Percentiles rank a stretch among this genome's conserved stretches.
Evolutionary conservation across 2,797 vertebrate genomes (phyloP).

Genomic region (Acanthiza pusilla): DNA sequence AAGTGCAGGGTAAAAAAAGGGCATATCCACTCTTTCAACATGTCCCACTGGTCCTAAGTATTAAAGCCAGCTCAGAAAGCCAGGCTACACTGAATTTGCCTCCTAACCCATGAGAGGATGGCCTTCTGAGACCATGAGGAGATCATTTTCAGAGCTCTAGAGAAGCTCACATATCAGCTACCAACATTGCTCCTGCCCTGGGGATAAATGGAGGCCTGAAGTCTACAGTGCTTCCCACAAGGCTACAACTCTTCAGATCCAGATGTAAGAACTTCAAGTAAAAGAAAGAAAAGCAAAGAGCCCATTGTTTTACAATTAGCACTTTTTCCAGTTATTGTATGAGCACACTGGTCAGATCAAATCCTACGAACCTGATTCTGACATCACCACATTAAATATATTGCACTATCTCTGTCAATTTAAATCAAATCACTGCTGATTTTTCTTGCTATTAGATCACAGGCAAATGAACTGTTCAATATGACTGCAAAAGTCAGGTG

Average conservation of each 20-base stretch:
- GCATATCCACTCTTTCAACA: neutral
- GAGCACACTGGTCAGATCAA: neutral
- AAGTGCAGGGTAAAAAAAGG: neutral
- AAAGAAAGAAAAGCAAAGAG: neutral
- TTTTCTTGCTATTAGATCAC: neutral
- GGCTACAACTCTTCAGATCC: neutral
- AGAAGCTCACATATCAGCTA: neutral
- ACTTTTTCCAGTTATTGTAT: neutral
- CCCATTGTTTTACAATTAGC: neutral
- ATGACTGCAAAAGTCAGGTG: neutral
- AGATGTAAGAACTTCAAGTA: neutral
- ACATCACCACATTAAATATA: neutral
- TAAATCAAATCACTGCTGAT: neutral
- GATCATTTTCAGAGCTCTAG: neutral
- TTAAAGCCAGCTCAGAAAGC: constrained; percentile 35
- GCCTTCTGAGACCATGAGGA: neutral
- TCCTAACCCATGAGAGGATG: neutral
- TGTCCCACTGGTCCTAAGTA: neutral
- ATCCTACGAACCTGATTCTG: neutral
- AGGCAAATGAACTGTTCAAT: neutral
- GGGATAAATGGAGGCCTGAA: neutral
- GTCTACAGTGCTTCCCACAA: neutral
- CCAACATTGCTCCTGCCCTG: neutral
- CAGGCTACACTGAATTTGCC: neutral
- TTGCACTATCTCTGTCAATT: neutral